Evolutionary conservation across 37 sponge, comb jelly and placozoan genomes (phyloP).

Genomic region (Halisarca cf. caerulea): DNA sequence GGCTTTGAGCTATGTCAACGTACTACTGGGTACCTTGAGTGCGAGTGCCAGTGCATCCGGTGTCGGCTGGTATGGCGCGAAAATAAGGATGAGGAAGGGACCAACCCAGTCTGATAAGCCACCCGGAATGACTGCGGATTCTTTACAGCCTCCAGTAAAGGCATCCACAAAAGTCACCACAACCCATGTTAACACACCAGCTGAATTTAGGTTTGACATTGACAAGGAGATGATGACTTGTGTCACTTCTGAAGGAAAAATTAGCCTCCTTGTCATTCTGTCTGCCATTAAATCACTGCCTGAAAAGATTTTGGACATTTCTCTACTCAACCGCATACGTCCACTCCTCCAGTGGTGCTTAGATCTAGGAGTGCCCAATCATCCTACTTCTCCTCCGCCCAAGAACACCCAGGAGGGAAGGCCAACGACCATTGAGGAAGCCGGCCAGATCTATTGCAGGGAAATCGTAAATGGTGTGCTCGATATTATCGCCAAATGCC

Average conservation of each 20-base stretch:
- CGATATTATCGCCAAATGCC: neutral
- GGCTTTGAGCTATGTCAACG: constrained; percentile 58
- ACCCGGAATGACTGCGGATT: too few species aligned
- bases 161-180: too few species aligned
- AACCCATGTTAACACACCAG: too few species aligned
- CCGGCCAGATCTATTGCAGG: neutral
- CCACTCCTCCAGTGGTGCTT: constrained; percentile 65
- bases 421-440: neutral
- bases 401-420: neutral
- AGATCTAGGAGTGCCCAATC: constrained; percentile 53
- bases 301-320: neutral
- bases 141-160: neutral
- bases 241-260: constrained; percentile 58
- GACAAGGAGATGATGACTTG: constrained; percentile 37
- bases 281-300: constrained; percentile 55
- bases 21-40: constrained; percentile 32
- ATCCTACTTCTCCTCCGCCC: neutral
- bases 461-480: neutral
- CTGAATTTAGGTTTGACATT: neutral
- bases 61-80: constrained; percentile 22
- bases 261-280: constrained; percentile 67
- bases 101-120: neutral
- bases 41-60: neutral
- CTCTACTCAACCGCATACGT: neutral
- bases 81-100: neutral